Evolutionary conservation across 1,140 invertebrate genomes (phyloP), one percentile per base, ranked within the genome.

Genomic region (Muscidifurax raptorellus): DNA sequence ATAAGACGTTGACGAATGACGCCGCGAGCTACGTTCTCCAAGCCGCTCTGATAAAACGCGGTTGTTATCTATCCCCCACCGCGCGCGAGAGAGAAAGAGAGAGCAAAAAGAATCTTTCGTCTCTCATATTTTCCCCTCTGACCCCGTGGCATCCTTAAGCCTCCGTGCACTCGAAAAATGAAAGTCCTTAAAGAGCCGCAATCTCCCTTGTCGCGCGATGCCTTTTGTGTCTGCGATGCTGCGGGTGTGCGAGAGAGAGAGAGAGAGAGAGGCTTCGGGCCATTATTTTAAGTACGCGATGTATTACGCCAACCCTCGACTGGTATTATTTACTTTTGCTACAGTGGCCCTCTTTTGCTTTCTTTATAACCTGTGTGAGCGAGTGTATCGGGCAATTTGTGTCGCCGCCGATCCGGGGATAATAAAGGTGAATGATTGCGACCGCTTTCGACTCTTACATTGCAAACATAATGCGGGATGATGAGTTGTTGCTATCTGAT

Each of bases 1-100:
- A 91, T 91, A 90, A 88, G 90, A 90, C 90, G 87, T 90, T 91
- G 90, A 91, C 88, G 90, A 91, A 91, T 88, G 89, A 90, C 87
- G 86, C 83, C 74, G 74, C 87, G 86, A 86, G 84, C 88, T 76
- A 79, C 80, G 81, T 80, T 83, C 80, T 85, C 47, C 10, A 47
- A 22, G 10, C 75, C 25, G 3, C 28, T 22, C 85, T 79, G 89
- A 90, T 90, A 90, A 90, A 91, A 90, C 87, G 89, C 86, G 78
- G n/a, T 22, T 86, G 87, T 90, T 91, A 91, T 91, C 88, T 88
- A 87, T 77, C 82, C 59, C 22, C n/a, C 32, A 30, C n/a, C 30
- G 27, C 52, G 0, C 28, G n/a, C n/a, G 40, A 22, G 83, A 78
- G 76, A 32, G 15, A 77, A 13, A 3, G 47, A 77, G 10, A 66